Percentiles rank a stretch among this genome's conserved stretches.
Conservation (phyloP, 2,888 invertebrate species). For the Priocnemis perturbator region DNA sequence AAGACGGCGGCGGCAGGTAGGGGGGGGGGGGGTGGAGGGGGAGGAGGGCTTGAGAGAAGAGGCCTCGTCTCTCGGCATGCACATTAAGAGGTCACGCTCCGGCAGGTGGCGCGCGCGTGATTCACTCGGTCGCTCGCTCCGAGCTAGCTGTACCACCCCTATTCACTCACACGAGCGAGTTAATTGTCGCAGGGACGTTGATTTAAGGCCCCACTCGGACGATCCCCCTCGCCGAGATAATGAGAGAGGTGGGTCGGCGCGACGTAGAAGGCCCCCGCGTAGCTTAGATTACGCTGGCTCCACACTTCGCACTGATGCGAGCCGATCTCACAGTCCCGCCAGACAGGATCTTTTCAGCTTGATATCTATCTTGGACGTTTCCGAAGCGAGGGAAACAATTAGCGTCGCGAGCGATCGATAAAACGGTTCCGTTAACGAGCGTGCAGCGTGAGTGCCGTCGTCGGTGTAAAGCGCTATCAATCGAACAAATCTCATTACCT, state of each 20-base stretch:
- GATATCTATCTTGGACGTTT: slow-evolving; percentile 9
- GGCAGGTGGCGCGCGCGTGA: slow-evolving; percentile 71
- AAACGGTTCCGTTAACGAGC: too few species aligned
- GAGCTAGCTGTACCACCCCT: slow-evolving; percentile 53
- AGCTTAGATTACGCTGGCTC: slow-evolving; percentile 41
- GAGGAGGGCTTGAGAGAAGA: slow-evolving; percentile 11
- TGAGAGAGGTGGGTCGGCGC: slow-evolving; percentile 40
- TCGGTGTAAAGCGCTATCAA: too few species aligned
- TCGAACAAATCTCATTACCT: too few species aligned
- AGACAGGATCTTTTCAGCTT: slow-evolving; percentile 5
- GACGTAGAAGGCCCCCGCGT: slow-evolving; percentile 36
- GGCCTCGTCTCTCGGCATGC: slow-evolving; percentile 52
- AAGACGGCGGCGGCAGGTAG: slow-evolving; percentile 1
- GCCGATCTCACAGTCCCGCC: slow-evolving; percentile 12
- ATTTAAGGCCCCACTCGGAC: slow-evolving; percentile 53
- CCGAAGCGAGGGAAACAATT: too few species aligned
- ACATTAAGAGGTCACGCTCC: slow-evolving; percentile 71
- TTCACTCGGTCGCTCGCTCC: slow-evolving; percentile 61
- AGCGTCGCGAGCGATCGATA: too few species aligned
- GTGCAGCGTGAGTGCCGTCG: too few species aligned
- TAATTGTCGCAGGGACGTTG: slow-evolving; percentile 64
- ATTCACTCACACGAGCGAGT: slow-evolving; percentile 60
- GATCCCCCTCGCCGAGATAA: slow-evolving; percentile 54
- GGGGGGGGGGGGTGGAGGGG: slow-evolving; percentile 4
- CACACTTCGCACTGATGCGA: slow-evolving; percentile 19